These are phyloP conservation scores for Lithophane ornitopus DNA, from an alignment of 2,888 invertebrate species.

Conservation along the genomic window DNA sequence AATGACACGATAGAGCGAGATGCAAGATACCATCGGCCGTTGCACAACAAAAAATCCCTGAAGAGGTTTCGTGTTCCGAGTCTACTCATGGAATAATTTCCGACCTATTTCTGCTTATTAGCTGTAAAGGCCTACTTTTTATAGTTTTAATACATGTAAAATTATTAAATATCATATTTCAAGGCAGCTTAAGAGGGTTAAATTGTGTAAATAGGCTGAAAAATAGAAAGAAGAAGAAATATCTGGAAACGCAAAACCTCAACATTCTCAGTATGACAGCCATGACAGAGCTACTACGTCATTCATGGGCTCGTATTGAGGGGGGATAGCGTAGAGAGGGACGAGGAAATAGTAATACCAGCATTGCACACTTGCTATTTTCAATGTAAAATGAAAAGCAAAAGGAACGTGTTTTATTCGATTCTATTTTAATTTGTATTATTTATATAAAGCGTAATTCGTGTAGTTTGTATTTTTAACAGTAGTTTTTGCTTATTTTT, in stretches of 20 bases:
- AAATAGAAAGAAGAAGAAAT: slow-evolving; percentile 73
- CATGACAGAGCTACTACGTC: slow-evolving; percentile 74
- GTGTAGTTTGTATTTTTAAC: background rate
- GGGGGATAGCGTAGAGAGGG: slow-evolving; percentile 70
- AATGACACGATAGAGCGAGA: slow-evolving; percentile 82
- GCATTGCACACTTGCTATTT: slow-evolving; percentile 60
- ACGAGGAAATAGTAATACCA: slow-evolving; percentile 75
- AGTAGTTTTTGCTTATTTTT: background rate
- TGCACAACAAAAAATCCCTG: slow-evolving; percentile 73
- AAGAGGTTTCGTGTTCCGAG: slow-evolving; percentile 88
- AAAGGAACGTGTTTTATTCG: background rate
- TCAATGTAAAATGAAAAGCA: slow-evolving; percentile 41
- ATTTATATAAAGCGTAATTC: background rate
- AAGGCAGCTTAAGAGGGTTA: slow-evolving; percentile 11
- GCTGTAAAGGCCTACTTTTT: slow-evolving; percentile 7
- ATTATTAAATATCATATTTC: slow-evolving; percentile 4
- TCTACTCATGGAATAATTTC: slow-evolving; percentile 76
- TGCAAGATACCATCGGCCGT: slow-evolving; percentile 68
- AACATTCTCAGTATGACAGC: slow-evolving; percentile 71
- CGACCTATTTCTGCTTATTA: slow-evolving; percentile 41
- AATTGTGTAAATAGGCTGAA: slow-evolving; percentile 40
- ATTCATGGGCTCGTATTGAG: slow-evolving; percentile 69
- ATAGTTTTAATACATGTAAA: background rate
- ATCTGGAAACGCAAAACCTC: slow-evolving; percentile 88
- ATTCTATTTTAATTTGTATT: background rate